These are phyloP conservation scores for Zoanthus sociatus DNA, from an alignment of 92 coral and sea anemone species.

Conservation along the genomic window DNA sequence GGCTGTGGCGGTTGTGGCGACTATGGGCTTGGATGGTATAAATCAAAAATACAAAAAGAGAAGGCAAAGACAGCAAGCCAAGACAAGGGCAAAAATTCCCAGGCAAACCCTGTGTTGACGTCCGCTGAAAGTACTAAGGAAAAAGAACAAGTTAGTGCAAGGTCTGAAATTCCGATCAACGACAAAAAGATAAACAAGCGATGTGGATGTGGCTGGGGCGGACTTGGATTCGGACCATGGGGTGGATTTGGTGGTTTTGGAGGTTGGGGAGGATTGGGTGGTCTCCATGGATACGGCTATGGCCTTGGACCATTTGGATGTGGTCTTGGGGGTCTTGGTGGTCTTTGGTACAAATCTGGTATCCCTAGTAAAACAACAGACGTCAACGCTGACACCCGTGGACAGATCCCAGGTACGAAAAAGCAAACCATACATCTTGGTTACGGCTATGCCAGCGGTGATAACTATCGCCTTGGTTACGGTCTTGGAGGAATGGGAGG, in stretches of 20 bases:
- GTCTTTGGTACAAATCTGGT: conserved; percentile 75
- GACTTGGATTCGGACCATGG: conserved; percentile 65
- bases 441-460: conserved; percentile 99
- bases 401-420: conserved; percentile 83
- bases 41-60: conserved; percentile 68
- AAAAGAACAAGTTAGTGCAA: conserved; percentile 25
- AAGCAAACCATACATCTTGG: conserved; percentile 98
- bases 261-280: conserved; percentile 84
- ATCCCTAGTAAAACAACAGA: conserved; percentile 77
- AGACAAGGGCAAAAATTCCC: conserved; percentile 47
- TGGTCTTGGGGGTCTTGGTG: conserved; percentile 70
- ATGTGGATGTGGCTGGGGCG: conserved; percentile 76
- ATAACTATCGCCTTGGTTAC: conserved; percentile 96
- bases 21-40: conserved; percentile 67
- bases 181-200: conserved; percentile 71
- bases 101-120: conserved; percentile 57
- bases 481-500: conserved; percentile 99
- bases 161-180: conserved; percentile 49
- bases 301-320: conserved; percentile 61
- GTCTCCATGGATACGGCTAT: conserved; percentile 79
- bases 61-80: conserved; percentile 54
- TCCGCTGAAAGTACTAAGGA: conserved; percentile 26
- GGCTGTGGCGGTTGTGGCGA: conserved; percentile 58
- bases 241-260: conserved; percentile 75
- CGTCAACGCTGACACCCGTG: conserved; percentile 85